Base-by-base conservation (phyloP, 2,888 invertebrate genomes). In the Eupsilia transversa region DNA sequence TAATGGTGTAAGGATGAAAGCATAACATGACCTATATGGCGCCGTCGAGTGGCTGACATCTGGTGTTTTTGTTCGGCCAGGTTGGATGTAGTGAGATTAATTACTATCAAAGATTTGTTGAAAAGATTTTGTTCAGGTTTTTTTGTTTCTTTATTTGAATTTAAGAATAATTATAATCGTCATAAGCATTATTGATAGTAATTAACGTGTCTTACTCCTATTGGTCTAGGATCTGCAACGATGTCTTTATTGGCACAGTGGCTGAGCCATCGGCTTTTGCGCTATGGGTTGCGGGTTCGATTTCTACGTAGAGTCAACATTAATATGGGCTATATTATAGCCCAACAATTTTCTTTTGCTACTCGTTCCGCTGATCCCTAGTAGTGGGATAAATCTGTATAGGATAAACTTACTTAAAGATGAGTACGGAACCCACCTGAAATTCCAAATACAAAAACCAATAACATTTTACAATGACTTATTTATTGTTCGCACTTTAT, bases 401-500 rank as follows among this genome's bases (percentile, higher is more conserved):
- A 38, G 3, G 20, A 23, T 17, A 27, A 35, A 66, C 23, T 52
- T 41, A 33, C n/a, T 33, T 20, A 65, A 66, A 46, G 7, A 49
- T 61, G 61, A 57, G 41, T n/a, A 30, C 49, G 27, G 49, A 78
- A 68, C 52, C n/a, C 52, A 64, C 49, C 61, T 60, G 43, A 76
- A 35, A 57, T 60, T 52, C 56, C 65, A 67, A 43, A 72, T 52
- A 68, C 43, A 77, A 82, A 79, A 82, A 71, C 72, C 59, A n/a
- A n/a, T 57, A 75, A 76, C 67, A 80, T 75, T 82, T 57, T 71
- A 78, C 68, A 78, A 54, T 79, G 35, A 84, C 59, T 78, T 84
- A 82, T 85, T 82, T 80, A 80, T 76, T 74, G 69, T 74, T 74
- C 78, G 30, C 80, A 78, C 84, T 86, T 84, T 82, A 79, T 84